These are phyloP conservation scores for Orius laevigatus DNA, from an alignment of 1,140 invertebrate genomes.

Conservation along the genomic window DNA sequence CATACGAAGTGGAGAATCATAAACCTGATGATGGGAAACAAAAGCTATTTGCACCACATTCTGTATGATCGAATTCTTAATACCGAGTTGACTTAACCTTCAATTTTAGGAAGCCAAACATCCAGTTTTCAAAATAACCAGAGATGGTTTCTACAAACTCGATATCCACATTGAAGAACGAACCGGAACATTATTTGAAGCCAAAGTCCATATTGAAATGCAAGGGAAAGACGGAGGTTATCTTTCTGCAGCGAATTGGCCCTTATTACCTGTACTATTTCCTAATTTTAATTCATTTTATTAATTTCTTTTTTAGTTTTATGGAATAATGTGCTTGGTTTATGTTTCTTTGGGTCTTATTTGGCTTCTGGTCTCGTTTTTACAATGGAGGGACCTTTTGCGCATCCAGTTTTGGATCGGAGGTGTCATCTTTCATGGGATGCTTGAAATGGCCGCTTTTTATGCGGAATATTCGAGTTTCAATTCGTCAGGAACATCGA, in stretches of 20 bases:
- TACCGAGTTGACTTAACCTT: not conserved
- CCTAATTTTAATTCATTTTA: slow-evolving; percentile 10
- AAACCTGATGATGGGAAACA: too few relatives aligned
- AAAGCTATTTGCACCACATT: too few relatives aligned
- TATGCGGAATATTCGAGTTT: slow-evolving; percentile 75
- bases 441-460: slow-evolving; percentile 74
- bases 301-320: slow-evolving; percentile 47
- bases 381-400: slow-evolving; percentile 80
- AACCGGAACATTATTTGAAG: slow-evolving; percentile 25
- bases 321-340: slow-evolving; percentile 74
- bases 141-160: slow-evolving; percentile 39
- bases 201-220: slow-evolving; percentile 44
- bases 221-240: slow-evolving; percentile 48
- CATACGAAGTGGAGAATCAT: too few relatives aligned
- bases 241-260: slow-evolving; percentile 58
- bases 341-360: slow-evolving; percentile 67
- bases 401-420: slow-evolving; percentile 92
- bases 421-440: slow-evolving; percentile 70
- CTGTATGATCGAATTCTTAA: too few relatives aligned
- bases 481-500: slow-evolving; percentile 50
- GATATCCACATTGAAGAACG: slow-evolving; percentile 25
- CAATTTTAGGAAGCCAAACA: slow-evolving; percentile 18
- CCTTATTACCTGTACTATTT: slow-evolving; percentile 40
- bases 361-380: slow-evolving; percentile 69
- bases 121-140: slow-evolving; percentile 28